Conservation (phyloP, 2,888 invertebrate species). For the Sympetrum striolatum region DNA sequence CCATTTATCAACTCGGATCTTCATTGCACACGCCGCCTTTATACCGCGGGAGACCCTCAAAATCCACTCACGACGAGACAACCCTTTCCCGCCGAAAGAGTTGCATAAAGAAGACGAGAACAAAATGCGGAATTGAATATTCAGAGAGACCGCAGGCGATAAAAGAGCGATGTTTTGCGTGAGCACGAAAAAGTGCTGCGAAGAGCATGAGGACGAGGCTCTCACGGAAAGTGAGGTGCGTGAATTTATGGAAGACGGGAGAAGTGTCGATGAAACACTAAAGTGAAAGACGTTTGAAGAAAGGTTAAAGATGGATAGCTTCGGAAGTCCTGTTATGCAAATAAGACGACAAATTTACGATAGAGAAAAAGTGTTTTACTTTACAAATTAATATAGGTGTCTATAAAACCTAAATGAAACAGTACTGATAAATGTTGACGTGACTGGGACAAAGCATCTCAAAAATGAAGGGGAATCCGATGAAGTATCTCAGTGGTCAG, state of each 20-base stretch:
- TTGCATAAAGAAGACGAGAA: no score
- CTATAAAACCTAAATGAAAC: no score
- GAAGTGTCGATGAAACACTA: not conserved
- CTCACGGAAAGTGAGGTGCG: not conserved
- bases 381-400: no score
- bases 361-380: no score
- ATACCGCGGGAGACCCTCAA: not conserved
- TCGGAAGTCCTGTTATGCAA: no score
- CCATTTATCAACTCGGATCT: not conserved
- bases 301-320: not conserved
- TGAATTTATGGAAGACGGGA: not conserved
- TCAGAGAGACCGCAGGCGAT: not conserved
- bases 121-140: not conserved
- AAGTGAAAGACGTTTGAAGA: not conserved
- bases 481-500: not conserved
- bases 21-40: not conserved
- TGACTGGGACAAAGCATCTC: no score
- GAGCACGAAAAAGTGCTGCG: not conserved
- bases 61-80: not conserved
- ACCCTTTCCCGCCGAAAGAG: not conserved
- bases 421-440: no score
- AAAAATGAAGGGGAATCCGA: no score
- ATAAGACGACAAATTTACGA: no score
- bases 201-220: not conserved
- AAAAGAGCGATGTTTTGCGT: not conserved